Base-by-base conservation (phyloP, 2,113 vertebrate species). In the Tyto alba region DNA sequence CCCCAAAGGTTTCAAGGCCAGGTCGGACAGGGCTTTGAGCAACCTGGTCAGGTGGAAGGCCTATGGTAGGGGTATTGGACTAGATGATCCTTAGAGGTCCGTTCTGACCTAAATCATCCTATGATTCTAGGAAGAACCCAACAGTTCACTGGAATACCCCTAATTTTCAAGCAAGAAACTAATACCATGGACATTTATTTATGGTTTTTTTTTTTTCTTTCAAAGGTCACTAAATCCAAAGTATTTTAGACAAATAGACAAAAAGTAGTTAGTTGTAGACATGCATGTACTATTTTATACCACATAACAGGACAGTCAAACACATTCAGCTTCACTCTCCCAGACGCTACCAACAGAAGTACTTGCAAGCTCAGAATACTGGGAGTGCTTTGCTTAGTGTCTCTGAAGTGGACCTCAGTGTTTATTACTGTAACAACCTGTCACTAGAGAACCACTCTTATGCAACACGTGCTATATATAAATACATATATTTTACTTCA, bases 111-210 rank as follows among this genome's bases (percentile, higher is more conserved):
- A 81, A 43, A 32, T 52, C 12, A 43, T 6, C 43, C 29, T 36
- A 7, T 20, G 6, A 50, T 26, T 64, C 43, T 34, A 60, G 27
- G 7, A 78, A 40, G 9, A 10, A 69, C 29, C 17, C 30, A 60
- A 8, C 18, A 47, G 5, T 5, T 74, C 16, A 40, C 8, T 0
- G 0, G 4, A 38, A 59, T 18, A 59, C 3, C 12, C 19, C 5
- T 10, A 34, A 50, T 32, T 62, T 72, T 57, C 38, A 87, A 34
- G 12, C 19, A 56, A 50, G 52, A 74, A 85, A 32, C 3, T 13
- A 88, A 25, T 15, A 64, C 32, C 22, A 30, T 6, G 19, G 6
- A 17, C 8, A 23, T 9, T 14, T 26, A n/a, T n/a, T n/a, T n/a
- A n/a, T 56, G 20, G 10, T 9, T 55, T 32, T 13, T 26, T 62